Base-by-base conservation (phyloP, 1,140 invertebrate species). In the Panagrolaimus sp. region DNA sequence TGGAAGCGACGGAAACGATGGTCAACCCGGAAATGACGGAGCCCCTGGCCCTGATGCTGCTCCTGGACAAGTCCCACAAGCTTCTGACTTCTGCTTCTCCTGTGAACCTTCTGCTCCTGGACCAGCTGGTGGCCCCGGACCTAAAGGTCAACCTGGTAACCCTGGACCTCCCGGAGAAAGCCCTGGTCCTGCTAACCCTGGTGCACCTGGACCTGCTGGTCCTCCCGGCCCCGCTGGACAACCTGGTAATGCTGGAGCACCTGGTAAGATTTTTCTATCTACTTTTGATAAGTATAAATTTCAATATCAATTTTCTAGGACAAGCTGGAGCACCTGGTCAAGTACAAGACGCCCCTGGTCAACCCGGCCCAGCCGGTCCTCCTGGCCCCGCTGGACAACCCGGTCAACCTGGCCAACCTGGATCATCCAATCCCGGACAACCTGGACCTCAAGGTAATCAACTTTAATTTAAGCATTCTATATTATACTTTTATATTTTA, bases 11-110 rank as follows among this genome's bases (percentile, higher is more conserved):
- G 66, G 66, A 25, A 42, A 25, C 31, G 66, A 42, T 63, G 66
- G 66, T n/a, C 38, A 67, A 23, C 47, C 66, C 51, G 66, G 66
- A 65, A 11, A 38, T 23, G 46, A 67, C n/a, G 65, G 65, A 53
- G 3, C 16, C 3, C 47, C 65, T 9, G 51, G 51, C 16, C 13
- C 51, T 13, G 51, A 57, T 57, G 51, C 20, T 27, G 9, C 51
- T 23, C 13, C 9, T 38, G 31, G 31, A 0, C 2, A 23, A 2
- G 20, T 43, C n/a, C 63, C 16, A 45, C 16, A n/a, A 8, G 38
- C 47, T 27, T 0, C 66, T 38, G 66, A 57, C 1, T 27, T 27
- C 51, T 57, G 51, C 51, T 57, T 57, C 51, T 20, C 20, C n/a
- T 57, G 66, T 8, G 20, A 25, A 13, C 8, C 20, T 25, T 38